phyloP scores from a whole-genome alignment of 2,888 invertebrate species.

The Apotomis capreana region DNA sequence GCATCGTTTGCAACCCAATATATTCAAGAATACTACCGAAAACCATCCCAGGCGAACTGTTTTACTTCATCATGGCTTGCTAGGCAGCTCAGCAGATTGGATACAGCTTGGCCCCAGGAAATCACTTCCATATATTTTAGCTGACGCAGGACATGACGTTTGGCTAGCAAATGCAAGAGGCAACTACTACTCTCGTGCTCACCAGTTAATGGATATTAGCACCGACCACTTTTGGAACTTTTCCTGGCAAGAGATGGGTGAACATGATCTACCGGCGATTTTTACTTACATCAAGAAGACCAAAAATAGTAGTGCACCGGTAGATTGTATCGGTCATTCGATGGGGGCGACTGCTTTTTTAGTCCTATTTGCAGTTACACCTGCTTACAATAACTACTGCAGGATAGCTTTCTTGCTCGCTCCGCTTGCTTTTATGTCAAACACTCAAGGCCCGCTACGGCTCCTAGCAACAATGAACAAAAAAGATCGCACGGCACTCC shows the following conservation, averaged over 20 bases:
- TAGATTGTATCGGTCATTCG: constrained; percentile 69
- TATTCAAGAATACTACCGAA: constrained; percentile 4
- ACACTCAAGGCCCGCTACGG: constrained; percentile 60
- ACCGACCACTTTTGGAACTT: constrained; percentile 64
- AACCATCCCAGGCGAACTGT: constrained; percentile 52
- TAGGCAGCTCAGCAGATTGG: constrained; percentile 75
- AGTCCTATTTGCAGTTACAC: constrained; percentile 60
- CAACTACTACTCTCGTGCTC: constrained; percentile 67
- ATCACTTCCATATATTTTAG: constrained; percentile 75
- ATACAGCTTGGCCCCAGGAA: constrained; percentile 64
- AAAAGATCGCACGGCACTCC: constrained; percentile 50
- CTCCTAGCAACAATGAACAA: constrained; percentile 52
- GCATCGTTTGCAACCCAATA: constrained; percentile 55
- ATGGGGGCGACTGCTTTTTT: constrained; percentile 70
- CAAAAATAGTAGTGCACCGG: constrained; percentile 54
- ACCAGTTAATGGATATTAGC: constrained; percentile 52
- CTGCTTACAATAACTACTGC: constrained; percentile 61
- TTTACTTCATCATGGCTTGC: constrained; percentile 68
- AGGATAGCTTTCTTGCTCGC: constrained; percentile 65
- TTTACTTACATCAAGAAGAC: constrained; percentile 61
- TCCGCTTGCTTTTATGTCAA: constrained; percentile 63
- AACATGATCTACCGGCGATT: constrained; percentile 63
- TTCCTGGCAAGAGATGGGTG: constrained; percentile 70
- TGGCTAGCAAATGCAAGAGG: constrained; percentile 83
- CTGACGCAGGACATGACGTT: constrained; percentile 82